A percentile compares a stretch with the other conserved stretches of the same genome.
Evolutionary conservation across 2,888 invertebrate species (phyloP).

Genomic region (Ametastegia equiseti): DNA sequence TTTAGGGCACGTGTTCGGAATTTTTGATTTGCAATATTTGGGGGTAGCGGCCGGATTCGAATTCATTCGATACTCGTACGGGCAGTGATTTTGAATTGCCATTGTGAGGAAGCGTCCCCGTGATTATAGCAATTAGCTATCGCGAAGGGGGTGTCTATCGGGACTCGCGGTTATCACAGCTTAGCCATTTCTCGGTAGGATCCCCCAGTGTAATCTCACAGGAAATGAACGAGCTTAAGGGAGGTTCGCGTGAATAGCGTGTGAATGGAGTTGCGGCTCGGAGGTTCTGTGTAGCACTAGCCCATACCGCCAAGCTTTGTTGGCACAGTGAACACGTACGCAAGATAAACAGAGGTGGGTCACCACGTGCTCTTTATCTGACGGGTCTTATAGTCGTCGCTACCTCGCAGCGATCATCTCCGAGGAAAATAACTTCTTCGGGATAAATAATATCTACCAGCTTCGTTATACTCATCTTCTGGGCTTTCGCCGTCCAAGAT

Average conservation of each 20-base stretch:
- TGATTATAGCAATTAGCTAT: constrained; percentile 39
- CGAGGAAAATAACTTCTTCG: constrained; percentile 5
- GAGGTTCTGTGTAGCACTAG: constrained; percentile 3
- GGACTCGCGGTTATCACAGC: constrained; percentile 38
- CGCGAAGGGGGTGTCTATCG: constrained; percentile 35
- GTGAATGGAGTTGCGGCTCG: constrained; percentile 29
- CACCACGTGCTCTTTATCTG: constrained; percentile 32
- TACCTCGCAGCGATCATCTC: constrained; percentile 3
- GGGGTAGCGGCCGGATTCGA: not conserved
- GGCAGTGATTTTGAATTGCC: constrained; percentile 19
- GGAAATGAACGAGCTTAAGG: constrained; percentile 42
- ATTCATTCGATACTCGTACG: not conserved
- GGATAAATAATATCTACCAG: constrained; percentile 24
- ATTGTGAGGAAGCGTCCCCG: constrained; percentile 9
- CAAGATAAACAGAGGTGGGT: constrained; percentile 42
- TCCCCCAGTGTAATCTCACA: constrained; percentile 33
- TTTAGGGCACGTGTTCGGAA: not conserved
- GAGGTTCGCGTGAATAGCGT: constrained; percentile 29
- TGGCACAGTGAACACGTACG: constrained; percentile 37
- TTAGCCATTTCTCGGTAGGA: constrained; percentile 36
- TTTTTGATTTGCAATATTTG: not conserved
- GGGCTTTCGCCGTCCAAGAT: not conserved
- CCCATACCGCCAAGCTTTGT: constrained; percentile 4
- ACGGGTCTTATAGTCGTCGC: constrained; percentile 30
- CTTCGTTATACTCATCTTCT: not conserved